phyloP scores from a whole-genome alignment of 1,140 invertebrate species.

The Drosophila sulfurigaster region DNA sequence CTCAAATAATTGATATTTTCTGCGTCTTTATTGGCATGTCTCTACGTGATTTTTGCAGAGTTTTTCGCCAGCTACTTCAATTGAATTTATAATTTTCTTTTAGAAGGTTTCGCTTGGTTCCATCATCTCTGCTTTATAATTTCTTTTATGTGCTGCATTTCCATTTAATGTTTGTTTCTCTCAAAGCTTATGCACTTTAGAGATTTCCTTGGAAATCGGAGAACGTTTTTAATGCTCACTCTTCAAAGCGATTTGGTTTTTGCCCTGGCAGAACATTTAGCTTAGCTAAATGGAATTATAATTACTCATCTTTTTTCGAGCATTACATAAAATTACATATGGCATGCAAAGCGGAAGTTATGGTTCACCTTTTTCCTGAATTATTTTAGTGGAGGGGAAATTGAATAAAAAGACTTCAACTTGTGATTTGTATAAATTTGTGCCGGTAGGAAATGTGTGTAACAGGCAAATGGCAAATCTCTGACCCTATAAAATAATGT shows the following conservation, averaged over 20 bases:
- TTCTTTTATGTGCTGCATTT: slow-evolving; percentile 5
- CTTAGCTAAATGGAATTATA: not conserved
- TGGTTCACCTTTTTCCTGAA: too few relatives aligned
- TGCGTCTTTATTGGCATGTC: not conserved
- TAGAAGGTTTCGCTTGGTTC: not conserved
- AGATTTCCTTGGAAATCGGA: slow-evolving; percentile 6
- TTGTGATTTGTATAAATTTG: not conserved
- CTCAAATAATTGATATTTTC: slow-evolving; percentile 8
- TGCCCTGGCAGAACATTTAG: too few relatives aligned
- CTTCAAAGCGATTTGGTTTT: slow-evolving; percentile 11
- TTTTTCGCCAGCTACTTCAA: not conserved
- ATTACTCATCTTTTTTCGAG: too few relatives aligned
- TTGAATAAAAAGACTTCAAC: too few relatives aligned
- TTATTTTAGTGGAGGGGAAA: too few relatives aligned
- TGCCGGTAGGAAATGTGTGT: too few relatives aligned
- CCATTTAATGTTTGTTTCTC: not conserved
- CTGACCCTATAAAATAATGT: too few relatives aligned
- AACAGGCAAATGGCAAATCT: too few relatives aligned
- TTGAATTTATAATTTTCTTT: not conserved
- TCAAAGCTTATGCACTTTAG: slow-evolving; percentile 1
- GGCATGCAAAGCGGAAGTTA: too few relatives aligned
- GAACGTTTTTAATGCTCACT: not conserved
- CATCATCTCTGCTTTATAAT: not conserved
- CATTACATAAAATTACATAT: too few relatives aligned
- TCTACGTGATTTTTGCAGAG: not conserved